Conservation (phyloP, 2,797 vertebrate genomes). For the Eptatretus atami region DNA sequence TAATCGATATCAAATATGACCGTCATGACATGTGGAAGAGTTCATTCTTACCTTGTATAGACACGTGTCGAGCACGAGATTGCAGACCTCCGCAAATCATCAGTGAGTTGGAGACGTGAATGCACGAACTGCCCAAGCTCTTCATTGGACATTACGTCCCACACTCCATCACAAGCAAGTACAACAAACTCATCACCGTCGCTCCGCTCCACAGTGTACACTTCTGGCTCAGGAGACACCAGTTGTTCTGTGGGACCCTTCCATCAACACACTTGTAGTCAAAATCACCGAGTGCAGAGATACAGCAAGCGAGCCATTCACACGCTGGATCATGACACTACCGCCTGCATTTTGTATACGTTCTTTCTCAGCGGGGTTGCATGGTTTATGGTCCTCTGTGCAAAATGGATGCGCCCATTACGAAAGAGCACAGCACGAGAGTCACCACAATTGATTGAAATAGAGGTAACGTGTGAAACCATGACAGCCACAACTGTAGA, state of each 20-base stretch:
- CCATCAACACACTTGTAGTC: slow-evolving; percentile 97
- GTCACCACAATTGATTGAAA: slow-evolving; percentile 94
- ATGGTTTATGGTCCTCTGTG: slow-evolving; percentile 94
- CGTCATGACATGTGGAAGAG: too few relatives aligned
- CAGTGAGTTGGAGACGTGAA: slow-evolving; percentile 62
- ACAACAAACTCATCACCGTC: slow-evolving; percentile 80
- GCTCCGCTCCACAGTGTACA: slow-evolving; percentile 52
- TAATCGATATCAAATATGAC: too few relatives aligned
- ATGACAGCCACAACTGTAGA: slow-evolving; percentile 85
- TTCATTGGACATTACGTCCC: slow-evolving; percentile 99
- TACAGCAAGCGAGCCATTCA: slow-evolving; percentile 83
- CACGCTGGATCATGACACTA: slow-evolving; percentile 92
- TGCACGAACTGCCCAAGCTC: slow-evolving; percentile 85
- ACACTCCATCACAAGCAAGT: slow-evolving; percentile 89
- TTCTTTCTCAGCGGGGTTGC: slow-evolving; percentile 79
- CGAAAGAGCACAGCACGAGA: slow-evolving; percentile 72
- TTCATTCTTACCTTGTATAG: slow-evolving; percentile 66
- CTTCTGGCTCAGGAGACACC: slow-evolving; percentile 87
- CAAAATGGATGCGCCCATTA: slow-evolving; percentile 58
- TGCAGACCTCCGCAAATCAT: slow-evolving; percentile 92
- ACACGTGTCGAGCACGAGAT: slow-evolving; percentile 95
- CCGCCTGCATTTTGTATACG: slow-evolving; percentile 96
- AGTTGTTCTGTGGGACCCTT: slow-evolving; percentile 95
- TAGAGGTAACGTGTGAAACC: slow-evolving; percentile 56
- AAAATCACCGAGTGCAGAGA: slow-evolving; percentile 82